Conservation (phyloP, 1,140 invertebrate species). For the Drosophila mojavensis region DNA sequence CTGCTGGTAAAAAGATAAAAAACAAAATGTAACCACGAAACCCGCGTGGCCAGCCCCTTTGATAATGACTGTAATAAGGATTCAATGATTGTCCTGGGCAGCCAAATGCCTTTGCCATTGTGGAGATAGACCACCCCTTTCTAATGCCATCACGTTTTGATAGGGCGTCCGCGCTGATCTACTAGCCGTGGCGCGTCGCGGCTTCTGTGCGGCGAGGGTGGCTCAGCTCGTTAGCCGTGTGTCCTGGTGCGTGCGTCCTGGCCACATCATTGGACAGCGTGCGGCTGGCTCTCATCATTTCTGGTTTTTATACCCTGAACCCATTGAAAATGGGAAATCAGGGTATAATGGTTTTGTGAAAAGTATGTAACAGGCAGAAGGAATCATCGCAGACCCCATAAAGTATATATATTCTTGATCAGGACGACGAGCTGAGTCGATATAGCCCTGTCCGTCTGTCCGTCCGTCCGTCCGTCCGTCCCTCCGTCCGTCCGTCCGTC, state of each 20-base stretch:
- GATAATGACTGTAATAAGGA: constrained; percentile 81
- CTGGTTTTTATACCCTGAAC: no score
- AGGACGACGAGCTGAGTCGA: no score
- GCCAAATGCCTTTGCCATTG: constrained; percentile 50
- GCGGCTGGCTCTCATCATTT: constrained; percentile 13
- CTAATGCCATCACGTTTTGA: constrained; percentile 44
- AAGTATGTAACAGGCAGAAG: no score
- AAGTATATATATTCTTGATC: no score
- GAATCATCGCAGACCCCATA: no score
- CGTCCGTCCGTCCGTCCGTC: no score
- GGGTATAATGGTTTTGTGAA: no score
- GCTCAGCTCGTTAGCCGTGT: constrained; percentile 30
- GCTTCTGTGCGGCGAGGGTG: constrained; percentile 44
- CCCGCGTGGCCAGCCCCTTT: constrained; percentile 56
- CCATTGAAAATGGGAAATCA: no score
- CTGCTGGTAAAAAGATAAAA: constrained; percentile 67
- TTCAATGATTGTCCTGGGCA: constrained; percentile 79
- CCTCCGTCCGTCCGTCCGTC: no score
- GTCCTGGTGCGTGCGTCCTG: constrained; percentile 24
- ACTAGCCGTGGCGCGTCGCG: neutral
- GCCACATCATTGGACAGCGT: constrained; percentile 42
- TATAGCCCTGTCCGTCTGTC: no score
- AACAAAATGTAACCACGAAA: constrained; percentile 31
- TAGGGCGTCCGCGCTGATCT: constrained; percentile 53
- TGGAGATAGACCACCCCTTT: neutral